Conservation (phyloP, 2,797 vertebrate species). For the Macrochelys suwanniensis region DNA sequence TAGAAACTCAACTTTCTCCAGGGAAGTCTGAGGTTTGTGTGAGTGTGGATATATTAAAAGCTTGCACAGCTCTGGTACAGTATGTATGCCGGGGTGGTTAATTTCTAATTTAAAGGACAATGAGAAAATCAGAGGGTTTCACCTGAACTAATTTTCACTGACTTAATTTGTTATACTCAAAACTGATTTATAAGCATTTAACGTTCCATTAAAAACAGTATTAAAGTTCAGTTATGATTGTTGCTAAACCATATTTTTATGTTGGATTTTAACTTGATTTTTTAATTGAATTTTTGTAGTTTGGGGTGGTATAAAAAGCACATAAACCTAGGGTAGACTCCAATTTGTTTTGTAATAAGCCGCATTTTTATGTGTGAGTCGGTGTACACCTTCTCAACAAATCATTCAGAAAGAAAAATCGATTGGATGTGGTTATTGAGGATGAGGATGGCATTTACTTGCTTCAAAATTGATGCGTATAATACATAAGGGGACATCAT, state of each 20-base stretch:
- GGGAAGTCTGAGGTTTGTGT: constrained; percentile 82
- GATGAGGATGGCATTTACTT: constrained; percentile 68
- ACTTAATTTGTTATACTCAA: constrained; percentile 80
- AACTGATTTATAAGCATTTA: constrained; percentile 77
- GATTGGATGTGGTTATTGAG: constrained; percentile 73
- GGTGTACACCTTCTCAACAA: constrained; percentile 58
- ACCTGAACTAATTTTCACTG: constrained; percentile 82
- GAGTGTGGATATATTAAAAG: constrained; percentile 80
- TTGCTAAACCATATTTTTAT: constrained; percentile 46
- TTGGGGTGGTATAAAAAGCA: constrained; percentile 62
- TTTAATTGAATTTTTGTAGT: constrained; percentile 65
- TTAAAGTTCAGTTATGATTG: constrained; percentile 43
- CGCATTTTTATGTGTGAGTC: constrained; percentile 64
- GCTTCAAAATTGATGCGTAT: constrained; percentile 71
- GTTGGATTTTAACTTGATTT: constrained; percentile 61
- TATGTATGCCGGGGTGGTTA: constrained; percentile 77
- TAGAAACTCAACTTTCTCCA: constrained; percentile 84
- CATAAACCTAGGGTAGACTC: constrained; percentile 58
- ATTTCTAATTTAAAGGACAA: constrained; percentile 85
- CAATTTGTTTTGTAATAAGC: constrained; percentile 69
- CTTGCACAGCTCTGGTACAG: constrained; percentile 61
- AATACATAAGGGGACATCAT: constrained; percentile 68
- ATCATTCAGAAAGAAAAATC: constrained; percentile 72
- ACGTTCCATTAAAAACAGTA: constrained; percentile 59
- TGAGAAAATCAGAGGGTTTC: constrained; percentile 79